Evolutionary conservation across 2,113 vertebrate species (phyloP), one percentile per base, ranked within the genome.

Genomic region (Apus apus): DNA sequence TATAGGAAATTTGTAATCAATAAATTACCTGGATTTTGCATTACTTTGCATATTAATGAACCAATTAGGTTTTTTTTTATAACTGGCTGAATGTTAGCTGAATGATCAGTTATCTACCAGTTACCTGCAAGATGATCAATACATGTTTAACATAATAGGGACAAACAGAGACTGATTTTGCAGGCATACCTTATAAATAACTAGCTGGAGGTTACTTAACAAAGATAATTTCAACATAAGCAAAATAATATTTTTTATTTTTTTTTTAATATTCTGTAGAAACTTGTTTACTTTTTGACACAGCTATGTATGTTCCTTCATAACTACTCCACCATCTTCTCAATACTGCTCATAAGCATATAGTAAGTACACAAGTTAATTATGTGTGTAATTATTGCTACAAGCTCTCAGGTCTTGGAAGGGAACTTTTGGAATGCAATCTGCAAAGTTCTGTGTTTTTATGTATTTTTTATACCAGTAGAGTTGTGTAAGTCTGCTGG

Each of bases 91-190:
- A 82, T 65, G 58, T 56, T 79, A 85, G 34, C 58, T 76, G 50
- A 65, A 77, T 74, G 64, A 90, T 83, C 60, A 74, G 67, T 77
- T 93, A 46, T 90, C 43, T n/a, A 87, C 46, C 72, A 71, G n/a
- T 90, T 85, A 90, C 50, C 80, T 87, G 78, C 92, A 94, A 85
- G 32, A 72, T 53, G 85, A 94, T 96, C 79, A 73, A 94, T 94
- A 81, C 25, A 40, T 13, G 17, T 66, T 95, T 87, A 89, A n/a
- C 43, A 92, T 93, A 94, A 70, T 85, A 90, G 89, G 34, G 36
- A 51, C 12, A 30, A 56, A 40, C 38, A 76, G 65, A 77, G 34
- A 79, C 43, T 77, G n/a, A 15, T 53, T 95, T 84, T 90, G 65
- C 8, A 2, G 45, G 60, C 40, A 26, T 62, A 53, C 45, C 56